Evolutionary conservation across 2,113 vertebrate genomes (phyloP).

Genomic region (Lepus europaeus): DNA sequence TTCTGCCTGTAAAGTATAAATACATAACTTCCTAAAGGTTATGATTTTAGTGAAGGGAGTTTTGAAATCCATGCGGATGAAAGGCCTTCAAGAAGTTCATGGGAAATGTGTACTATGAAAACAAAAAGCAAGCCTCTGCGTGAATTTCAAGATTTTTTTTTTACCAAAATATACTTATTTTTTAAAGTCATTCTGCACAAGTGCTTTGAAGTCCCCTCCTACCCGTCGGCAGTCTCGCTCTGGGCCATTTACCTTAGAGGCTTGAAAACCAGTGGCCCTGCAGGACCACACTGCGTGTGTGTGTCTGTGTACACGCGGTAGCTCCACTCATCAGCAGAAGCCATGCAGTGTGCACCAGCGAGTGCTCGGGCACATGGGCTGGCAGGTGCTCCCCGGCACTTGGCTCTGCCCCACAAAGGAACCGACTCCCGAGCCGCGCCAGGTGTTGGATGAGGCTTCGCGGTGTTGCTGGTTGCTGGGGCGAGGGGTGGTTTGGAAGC

Average conservation of each 20-base stretch:
- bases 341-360: neutral
- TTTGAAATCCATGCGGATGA: no score
- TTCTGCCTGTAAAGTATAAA: no score
- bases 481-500: neutral
- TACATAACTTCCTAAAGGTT: no score
- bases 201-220: neutral
- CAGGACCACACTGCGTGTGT: neutral
- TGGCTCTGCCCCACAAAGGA: neutral
- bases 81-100: no score
- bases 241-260: neutral
- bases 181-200: no score
- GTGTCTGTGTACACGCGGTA: no score
- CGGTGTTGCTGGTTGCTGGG: neutral
- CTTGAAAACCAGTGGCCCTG: neutral
- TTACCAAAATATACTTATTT: no score
- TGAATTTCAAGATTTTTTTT: no score
- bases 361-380: rapidly evolving
- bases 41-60: no score
- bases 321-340: neutral
- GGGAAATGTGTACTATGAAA: no score
- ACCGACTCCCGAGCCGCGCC: rapidly evolving
- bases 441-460: rapidly evolving
- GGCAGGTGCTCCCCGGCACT: rapidly evolving
- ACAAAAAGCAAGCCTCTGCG: no score
- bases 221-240: rapidly evolving